These are phyloP conservation scores for Cepaea hortensis DNA, from an alignment of 2,888 invertebrate species.

Conservation along the genomic window DNA sequence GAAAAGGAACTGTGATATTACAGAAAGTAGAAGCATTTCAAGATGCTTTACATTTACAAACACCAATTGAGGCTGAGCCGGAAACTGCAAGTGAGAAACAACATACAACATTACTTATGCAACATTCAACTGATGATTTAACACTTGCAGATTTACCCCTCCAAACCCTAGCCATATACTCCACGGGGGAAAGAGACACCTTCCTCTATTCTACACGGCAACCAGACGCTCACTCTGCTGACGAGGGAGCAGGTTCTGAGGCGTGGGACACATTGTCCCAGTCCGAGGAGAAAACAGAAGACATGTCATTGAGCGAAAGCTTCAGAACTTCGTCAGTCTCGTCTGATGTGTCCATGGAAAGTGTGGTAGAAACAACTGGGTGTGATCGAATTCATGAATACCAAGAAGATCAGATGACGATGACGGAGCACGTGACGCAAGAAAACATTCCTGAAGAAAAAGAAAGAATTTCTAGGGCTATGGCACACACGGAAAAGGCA, in stretches of 20 bases:
- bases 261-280: background rate
- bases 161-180: too few species aligned
- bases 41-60: too few species aligned
- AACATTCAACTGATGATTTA: background rate
- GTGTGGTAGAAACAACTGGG: background rate
- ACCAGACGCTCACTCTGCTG: background rate
- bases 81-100: too few species aligned
- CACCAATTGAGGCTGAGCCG: too few species aligned
- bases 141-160: background rate
- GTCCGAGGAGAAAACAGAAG: conserved; percentile 7
- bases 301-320: background rate
- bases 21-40: background rate
- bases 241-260: background rate
- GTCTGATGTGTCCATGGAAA: conserved; percentile 9
- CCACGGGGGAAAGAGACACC: background rate
- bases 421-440: background rate
- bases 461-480: background rate
- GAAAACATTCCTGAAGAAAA: background rate
- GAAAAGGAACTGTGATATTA: background rate
- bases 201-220: background rate
- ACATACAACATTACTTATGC: too few species aligned
- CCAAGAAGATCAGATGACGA: too few species aligned
- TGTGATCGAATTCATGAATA: background rate
- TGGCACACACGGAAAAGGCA: background rate
- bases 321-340: conserved; percentile 2